These are phyloP conservation scores for Virgularia gustaviana DNA, from an alignment of 92 coral and sea anemone species.

Conservation along the genomic window DNA sequence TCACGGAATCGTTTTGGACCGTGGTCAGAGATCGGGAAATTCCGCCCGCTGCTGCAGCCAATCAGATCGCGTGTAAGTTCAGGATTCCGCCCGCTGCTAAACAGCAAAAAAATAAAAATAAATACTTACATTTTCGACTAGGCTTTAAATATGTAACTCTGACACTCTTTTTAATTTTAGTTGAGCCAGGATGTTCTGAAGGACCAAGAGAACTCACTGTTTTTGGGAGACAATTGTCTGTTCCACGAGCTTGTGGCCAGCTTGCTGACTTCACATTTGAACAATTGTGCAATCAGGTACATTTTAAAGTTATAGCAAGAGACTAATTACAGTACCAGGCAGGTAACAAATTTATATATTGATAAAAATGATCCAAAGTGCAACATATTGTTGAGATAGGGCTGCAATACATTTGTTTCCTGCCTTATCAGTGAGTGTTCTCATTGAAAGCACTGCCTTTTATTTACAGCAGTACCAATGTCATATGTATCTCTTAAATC, in stretches of 20 bases:
- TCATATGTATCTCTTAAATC: background rate
- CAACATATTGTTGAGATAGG: background rate
- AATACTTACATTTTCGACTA: background rate
- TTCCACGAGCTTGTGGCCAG: constrained; percentile 78
- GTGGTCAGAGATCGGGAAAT: too few relatives aligned
- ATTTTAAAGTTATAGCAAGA: background rate
- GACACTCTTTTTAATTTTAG: background rate
- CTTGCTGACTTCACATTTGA: constrained; percentile 87
- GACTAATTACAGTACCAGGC: background rate
- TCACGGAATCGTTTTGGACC: too few relatives aligned
- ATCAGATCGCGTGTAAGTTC: too few relatives aligned
- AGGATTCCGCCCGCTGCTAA: too few relatives aligned
- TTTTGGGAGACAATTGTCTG: constrained; percentile 70
- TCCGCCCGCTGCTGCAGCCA: too few relatives aligned
- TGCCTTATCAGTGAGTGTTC: too few relatives aligned
- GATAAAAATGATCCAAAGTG: background rate
- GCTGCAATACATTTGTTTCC: too few relatives aligned
- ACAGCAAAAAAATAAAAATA: background rate
- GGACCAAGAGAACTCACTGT: constrained; percentile 67
- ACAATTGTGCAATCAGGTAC: constrained; percentile 83
- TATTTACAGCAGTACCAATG: background rate
- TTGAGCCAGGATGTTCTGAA: constrained; percentile 53
- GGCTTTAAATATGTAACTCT: background rate
- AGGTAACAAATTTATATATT: background rate
- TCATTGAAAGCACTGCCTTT: background rate